These are phyloP conservation scores for Himalopsyche anomala DNA, from an alignment of 2,888 invertebrate genomes.

Conservation along the genomic window DNA sequence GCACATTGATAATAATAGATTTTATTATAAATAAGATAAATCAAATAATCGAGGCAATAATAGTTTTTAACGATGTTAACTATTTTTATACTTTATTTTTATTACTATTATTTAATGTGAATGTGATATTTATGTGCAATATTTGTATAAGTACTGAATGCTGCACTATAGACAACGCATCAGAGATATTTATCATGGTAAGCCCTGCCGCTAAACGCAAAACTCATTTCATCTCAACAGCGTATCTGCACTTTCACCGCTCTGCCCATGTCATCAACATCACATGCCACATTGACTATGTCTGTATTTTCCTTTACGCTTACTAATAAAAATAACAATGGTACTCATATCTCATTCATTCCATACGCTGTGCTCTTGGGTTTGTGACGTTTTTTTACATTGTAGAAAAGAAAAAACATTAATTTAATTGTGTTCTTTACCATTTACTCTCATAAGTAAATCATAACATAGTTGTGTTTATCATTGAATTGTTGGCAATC, in stretches of 20 bases:
- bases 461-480: too few relatives aligned
- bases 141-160: slow-evolving; percentile 46
- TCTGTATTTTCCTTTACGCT: background rate
- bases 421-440: too few relatives aligned
- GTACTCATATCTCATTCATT: background rate
- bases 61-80: slow-evolving; percentile 4
- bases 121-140: slow-evolving; percentile 56
- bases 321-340: slow-evolving; percentile 9
- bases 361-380: background rate
- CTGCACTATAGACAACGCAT: slow-evolving; percentile 28
- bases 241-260: slow-evolving; percentile 45
- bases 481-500: too few relatives aligned
- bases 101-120: slow-evolving; percentile 36
- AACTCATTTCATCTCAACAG: slow-evolving; percentile 49
- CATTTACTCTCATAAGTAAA: too few relatives aligned
- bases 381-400: too few relatives aligned
- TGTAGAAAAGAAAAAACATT: too few relatives aligned
- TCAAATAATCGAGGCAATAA: slow-evolving; percentile 6
- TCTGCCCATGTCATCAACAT: slow-evolving; percentile 35
- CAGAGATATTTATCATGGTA: slow-evolving; percentile 53
- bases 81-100: slow-evolving; percentile 41
- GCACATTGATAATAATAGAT: slow-evolving; percentile 48
- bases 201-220: slow-evolving; percentile 46
- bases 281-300: background rate
- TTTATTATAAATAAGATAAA: slow-evolving; percentile 48